Percentiles rank a stretch among this genome's conserved stretches.
phyloP scores from a whole-genome alignment of 2,888 invertebrate genomes.

The Encarsia formosa region DNA sequence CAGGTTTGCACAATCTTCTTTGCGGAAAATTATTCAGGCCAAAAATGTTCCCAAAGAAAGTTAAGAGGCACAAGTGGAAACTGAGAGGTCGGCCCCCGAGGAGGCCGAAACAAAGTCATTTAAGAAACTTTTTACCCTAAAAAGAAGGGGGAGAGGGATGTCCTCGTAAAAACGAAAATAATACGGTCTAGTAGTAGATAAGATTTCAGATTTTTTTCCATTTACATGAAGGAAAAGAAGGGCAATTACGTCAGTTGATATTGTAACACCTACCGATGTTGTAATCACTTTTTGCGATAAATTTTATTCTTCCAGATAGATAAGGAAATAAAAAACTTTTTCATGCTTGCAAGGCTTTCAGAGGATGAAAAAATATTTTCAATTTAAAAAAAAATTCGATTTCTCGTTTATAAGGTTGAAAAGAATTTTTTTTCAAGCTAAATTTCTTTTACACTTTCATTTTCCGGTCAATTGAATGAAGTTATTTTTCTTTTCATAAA shows the following conservation, averaged over 20 bases:
- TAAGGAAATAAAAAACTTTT: too few species aligned
- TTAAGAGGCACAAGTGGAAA: conserved; percentile 5
- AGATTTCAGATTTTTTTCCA: conserved; percentile 6
- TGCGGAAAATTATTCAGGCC: conserved; percentile 8
- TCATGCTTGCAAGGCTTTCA: too few species aligned
- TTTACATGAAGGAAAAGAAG: background rate
- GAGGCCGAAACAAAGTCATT: conserved; percentile 18
- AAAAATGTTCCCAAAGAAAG: conserved; percentile 5
- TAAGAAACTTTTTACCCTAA: conserved; percentile 12
- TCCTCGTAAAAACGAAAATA: conserved; percentile 19
- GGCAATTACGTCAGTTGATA: background rate
- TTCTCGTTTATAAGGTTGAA: too few species aligned
- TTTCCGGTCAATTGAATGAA: too few species aligned
- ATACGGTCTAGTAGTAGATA: conserved; percentile 9
- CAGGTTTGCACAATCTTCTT: too few species aligned
- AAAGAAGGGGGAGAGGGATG: background rate
- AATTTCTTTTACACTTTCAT: too few species aligned
- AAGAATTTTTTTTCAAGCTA: too few species aligned
- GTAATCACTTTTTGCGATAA: too few species aligned
- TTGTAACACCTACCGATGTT: background rate
- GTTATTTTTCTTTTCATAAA: too few species aligned
- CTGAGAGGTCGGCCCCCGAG: background rate
- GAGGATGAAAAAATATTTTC: too few species aligned
- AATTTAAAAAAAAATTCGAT: too few species aligned
- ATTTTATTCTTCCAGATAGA: too few species aligned